A percentile compares a stretch with the other conserved stretches of the same genome.
phyloP scores from a whole-genome alignment of 2,888 invertebrate genomes.

The Scaptomyza caliginosa region DNA sequence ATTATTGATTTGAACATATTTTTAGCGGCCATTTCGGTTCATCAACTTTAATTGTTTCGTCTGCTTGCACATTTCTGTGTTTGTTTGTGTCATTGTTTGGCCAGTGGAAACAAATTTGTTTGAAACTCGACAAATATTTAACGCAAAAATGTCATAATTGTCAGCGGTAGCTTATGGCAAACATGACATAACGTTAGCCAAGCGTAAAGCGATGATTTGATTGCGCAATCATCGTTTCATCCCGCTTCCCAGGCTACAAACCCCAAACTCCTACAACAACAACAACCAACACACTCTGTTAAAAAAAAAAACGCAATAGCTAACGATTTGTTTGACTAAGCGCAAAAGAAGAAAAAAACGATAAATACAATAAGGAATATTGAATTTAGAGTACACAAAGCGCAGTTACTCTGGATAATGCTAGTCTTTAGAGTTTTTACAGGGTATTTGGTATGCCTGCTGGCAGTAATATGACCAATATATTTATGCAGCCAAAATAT shows the following conservation, averaged over 20 bases:
- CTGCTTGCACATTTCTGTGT: slow-evolving; percentile 4
- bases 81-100: neutral
- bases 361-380: slow-evolving; percentile 40
- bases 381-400: neutral
- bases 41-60: slow-evolving; percentile 30
- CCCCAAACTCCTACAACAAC: neutral
- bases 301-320: slow-evolving; percentile 41
- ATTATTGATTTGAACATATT: neutral
- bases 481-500: slow-evolving; percentile 68
- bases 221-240: slow-evolving; percentile 48
- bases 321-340: slow-evolving; percentile 72
- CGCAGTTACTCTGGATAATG: neutral
- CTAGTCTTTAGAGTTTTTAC: no score
- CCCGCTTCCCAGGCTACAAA: neutral
- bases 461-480: slow-evolving; percentile 42
- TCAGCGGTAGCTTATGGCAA: slow-evolving; percentile 33
- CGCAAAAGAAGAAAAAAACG: no score
- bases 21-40: slow-evolving; percentile 6
- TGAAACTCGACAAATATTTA: slow-evolving; percentile 29
- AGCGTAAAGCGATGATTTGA: slow-evolving; percentile 74
- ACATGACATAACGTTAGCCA: slow-evolving; percentile 65
- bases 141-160: slow-evolving; percentile 46
- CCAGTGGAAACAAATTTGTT: slow-evolving; percentile 9
- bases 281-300: neutral
- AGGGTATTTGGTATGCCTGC: slow-evolving; percentile 13